Conservation (phyloP, 2,888 invertebrate species). For the Cinara cedri region DNA sequence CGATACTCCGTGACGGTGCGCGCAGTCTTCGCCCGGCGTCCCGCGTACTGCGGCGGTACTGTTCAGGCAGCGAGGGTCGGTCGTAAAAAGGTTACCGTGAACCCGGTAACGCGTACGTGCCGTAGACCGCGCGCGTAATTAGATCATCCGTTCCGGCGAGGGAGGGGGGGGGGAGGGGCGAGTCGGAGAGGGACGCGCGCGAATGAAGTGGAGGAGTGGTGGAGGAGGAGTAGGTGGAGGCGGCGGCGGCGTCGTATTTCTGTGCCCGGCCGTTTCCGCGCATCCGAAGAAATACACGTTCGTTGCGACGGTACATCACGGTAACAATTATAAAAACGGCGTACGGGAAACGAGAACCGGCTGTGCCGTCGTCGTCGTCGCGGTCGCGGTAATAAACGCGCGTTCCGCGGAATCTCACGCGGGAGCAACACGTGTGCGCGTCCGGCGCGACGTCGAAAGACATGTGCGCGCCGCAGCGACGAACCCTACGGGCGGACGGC, state of each 20-base stretch:
- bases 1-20: neutral
- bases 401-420: too few species aligned
- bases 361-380: too few species aligned
- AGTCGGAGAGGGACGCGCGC: neutral
- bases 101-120: neutral
- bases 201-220: neutral
- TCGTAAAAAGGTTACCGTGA: constrained; percentile 5
- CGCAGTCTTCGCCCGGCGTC: too few species aligned
- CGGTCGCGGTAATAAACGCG: too few species aligned
- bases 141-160: neutral
- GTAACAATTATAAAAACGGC: neutral
- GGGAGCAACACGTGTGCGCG: neutral
- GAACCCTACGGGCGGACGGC: neutral
- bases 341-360: too few species aligned
- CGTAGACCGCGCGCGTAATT: constrained; percentile 8
- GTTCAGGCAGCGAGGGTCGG: neutral
- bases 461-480: too few species aligned
- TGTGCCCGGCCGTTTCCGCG: too few species aligned
- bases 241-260: too few species aligned
- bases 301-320: neutral
- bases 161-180: neutral
- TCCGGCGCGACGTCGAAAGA: neutral
- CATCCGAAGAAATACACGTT: too few species aligned
- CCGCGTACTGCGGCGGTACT: neutral
- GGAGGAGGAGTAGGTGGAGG: neutral